Evolutionary conservation across 2,797 vertebrate species (phyloP), one percentile per base, ranked within the genome.

Genomic region (Labeo calbasu): DNA sequence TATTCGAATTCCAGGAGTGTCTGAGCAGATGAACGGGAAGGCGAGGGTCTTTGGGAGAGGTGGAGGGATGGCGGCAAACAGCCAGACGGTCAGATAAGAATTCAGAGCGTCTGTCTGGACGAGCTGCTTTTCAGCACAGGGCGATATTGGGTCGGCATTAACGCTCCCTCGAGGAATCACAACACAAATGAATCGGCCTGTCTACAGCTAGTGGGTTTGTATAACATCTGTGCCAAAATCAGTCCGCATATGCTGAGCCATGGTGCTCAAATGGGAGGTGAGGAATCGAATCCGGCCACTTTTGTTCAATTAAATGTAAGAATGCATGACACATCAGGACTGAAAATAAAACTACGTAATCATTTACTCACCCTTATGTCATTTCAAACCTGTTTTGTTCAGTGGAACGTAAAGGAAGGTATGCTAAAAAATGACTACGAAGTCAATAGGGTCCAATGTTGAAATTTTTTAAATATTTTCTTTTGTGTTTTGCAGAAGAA

Each of bases 1-100:
- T 91, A 91, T 87, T 86, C 89, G 88, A 93, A 95, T 95, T 95
- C 93, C 92, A 89, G 87, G 88, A 92, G 81, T 79, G 65, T 66
- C 19, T 51, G 69, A 70, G 25, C 13, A 79, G 40, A 73, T 40
- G 48, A 80, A 50, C 2, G 7, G 51, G 17, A 53, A 21, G 23
- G 14, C 12, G 46, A 71, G 77, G 53, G 36, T 76, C 69, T 84
- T 63, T 75, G 48, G 1, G 36, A 80, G 75, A 63, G 48, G 43
- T 53, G 28, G 23, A 28, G 5, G 57, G 48, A 72, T 80, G 40
- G 25, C 65, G 25, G 76, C 59, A 82, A 92, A 92, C 90, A 91
- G 91, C 90, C 87, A 88, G 50, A 25, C 70, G 23, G 70, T 51
- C 86, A 92, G 91, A 91, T 76, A 73, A 81, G 17, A 19, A 66